Conservation (phyloP, 2,888 invertebrate species). For the Synanthedon andrenaeformis region DNA sequence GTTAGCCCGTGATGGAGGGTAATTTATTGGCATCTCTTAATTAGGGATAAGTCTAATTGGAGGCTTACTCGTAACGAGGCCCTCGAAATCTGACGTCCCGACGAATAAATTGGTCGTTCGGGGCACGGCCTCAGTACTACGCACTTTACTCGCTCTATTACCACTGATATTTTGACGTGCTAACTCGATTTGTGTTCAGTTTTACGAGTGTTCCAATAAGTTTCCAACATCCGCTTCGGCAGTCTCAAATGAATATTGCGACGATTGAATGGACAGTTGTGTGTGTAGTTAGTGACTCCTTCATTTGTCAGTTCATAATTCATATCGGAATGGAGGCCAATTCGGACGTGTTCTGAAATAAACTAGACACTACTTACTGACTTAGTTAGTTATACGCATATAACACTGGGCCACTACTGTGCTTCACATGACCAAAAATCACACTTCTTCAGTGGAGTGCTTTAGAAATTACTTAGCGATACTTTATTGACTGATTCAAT, state of each 20-base stretch:
- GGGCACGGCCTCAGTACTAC: conserved; percentile 34
- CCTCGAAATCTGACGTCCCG: conserved; percentile 70
- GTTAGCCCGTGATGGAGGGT: conserved; percentile 72
- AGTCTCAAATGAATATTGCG: conserved; percentile 3
- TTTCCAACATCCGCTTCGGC: conserved; percentile 10
- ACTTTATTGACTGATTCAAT: too few species aligned
- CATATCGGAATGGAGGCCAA: background rate
- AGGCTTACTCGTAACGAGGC: conserved; percentile 72
- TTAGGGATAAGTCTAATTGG: conserved; percentile 74
- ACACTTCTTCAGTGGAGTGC: too few species aligned
- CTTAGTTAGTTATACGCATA: too few species aligned
- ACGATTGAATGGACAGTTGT: conserved; percentile 23
- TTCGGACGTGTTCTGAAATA: too few species aligned
- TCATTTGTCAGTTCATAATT: background rate
- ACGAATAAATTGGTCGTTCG: conserved; percentile 64
- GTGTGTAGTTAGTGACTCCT: conserved; percentile 17
- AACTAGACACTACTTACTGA: too few species aligned
- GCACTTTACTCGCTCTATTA: conserved; percentile 46
- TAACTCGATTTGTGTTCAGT: conserved; percentile 33
- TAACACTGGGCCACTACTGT: too few species aligned
- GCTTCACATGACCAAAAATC: too few species aligned
- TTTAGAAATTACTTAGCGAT: too few species aligned
- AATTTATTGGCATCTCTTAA: conserved; percentile 74
- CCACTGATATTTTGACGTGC: conserved; percentile 55
- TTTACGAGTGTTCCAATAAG: conserved; percentile 40